These are phyloP conservation scores for Eristalis tenax DNA, from an alignment of 2,888 invertebrate species.

Conservation along the genomic window DNA sequence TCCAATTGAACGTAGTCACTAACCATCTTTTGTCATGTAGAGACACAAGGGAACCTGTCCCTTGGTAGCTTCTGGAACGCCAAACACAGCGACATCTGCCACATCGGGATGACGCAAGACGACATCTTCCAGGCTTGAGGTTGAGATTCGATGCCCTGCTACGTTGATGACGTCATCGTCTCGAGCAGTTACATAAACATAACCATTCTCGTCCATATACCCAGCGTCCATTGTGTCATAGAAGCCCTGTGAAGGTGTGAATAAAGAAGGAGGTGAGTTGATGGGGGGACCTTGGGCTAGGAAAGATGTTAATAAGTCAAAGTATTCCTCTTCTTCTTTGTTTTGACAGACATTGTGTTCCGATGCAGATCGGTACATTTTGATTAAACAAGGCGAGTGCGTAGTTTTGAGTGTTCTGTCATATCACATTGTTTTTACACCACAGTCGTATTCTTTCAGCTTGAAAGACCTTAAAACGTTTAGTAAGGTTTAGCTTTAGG, in stretches of 20 bases:
- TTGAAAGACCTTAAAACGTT: too few species aligned
- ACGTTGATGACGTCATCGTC: conserved; percentile 97
- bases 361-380: too few species aligned
- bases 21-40: conserved; percentile 86
- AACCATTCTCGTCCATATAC: conserved; percentile 90
- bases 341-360: too few species aligned
- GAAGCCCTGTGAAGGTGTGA: conserved; percentile 76
- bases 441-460: too few species aligned
- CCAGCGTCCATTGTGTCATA: conserved; percentile 98
- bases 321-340: too few species aligned
- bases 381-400: too few species aligned
- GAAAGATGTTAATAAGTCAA: too few species aligned
- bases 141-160: conserved; percentile 94
- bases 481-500: too few species aligned
- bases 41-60: conserved; percentile 95
- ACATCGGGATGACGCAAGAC: conserved; percentile 92
- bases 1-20: neutral
- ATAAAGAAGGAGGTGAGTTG: neutral
- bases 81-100: conserved; percentile 93
- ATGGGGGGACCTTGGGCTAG: too few species aligned
- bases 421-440: too few species aligned
- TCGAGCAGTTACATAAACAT: conserved; percentile 93
- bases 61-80: conserved; percentile 93
- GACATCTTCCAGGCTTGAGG: conserved; percentile 94
- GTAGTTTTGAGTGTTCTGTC: too few species aligned